Conservation (phyloP, 2,888 invertebrate species). For the Pristionchus fissidentatus region DNA sequence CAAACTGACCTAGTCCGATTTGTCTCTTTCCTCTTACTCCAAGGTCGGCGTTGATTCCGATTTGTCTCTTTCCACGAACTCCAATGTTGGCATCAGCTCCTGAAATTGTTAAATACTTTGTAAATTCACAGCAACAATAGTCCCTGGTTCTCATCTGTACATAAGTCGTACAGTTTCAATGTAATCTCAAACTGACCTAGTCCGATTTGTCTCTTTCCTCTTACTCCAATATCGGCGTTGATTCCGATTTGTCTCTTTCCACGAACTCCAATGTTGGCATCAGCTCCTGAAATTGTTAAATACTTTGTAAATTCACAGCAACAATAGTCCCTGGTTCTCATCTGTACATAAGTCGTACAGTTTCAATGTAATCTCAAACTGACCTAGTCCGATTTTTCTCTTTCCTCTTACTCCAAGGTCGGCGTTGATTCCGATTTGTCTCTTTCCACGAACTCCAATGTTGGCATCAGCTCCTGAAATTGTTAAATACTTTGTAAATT, state of each 20-base stretch:
- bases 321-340: too few relatives aligned
- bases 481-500: too few relatives aligned
- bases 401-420: too few relatives aligned
- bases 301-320: too few relatives aligned
- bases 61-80: conserved; percentile 23
- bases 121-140: too few relatives aligned
- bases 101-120: too few relatives aligned
- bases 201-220: conserved; percentile 10
- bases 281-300: too few relatives aligned
- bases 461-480: not conserved
- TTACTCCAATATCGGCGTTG: too few relatives aligned
- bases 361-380: not conserved
- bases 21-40: too few relatives aligned
- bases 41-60: not conserved
- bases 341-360: too few relatives aligned
- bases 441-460: conserved; percentile 8
- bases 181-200: not conserved
- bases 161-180: too few relatives aligned
- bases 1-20: not conserved
- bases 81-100: not conserved
- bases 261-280: not conserved
- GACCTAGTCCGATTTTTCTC: not conserved
- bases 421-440: not conserved
- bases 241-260: conserved; percentile 27
- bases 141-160: too few relatives aligned